phyloP scores from a whole-genome alignment of 2,888 invertebrate genomes.

The Hypercompe scribonia region DNA sequence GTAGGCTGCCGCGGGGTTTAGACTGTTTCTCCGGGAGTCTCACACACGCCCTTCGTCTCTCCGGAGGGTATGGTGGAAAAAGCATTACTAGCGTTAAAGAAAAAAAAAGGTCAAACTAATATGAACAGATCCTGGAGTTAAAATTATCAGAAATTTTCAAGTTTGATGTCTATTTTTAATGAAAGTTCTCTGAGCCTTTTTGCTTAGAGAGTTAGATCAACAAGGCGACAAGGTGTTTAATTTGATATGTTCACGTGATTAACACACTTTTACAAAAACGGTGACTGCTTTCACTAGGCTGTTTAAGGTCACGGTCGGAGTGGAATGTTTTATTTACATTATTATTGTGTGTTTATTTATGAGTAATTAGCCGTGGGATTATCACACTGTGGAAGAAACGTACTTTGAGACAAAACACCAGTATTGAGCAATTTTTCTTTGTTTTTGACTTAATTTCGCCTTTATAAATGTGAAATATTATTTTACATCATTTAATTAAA shows the following conservation, averaged over 20 bases:
- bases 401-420: no score
- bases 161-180: neutral
- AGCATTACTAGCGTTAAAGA: no score
- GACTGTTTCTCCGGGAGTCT: no score
- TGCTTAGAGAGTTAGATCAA: neutral
- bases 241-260: conserved; percentile 2
- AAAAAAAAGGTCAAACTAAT: no score
- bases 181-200: neutral
- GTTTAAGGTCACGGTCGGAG: conserved; percentile 1
- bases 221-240: neutral
- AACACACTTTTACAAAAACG: neutral
- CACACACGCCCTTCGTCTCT: no score
- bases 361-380: neutral
- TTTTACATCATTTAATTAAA: no score
- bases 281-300: conserved; percentile 5
- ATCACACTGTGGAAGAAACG: neutral
- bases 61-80: no score
- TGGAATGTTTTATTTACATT: neutral
- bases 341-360: neutral
- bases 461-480: no score
- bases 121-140: no score
- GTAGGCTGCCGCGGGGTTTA: no score
- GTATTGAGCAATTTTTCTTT: no score
- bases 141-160: neutral
- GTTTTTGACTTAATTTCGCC: no score